These are phyloP conservation scores for Laodelphax striatellus DNA, from an alignment of 1,140 invertebrate species.

Conservation along the genomic window DNA sequence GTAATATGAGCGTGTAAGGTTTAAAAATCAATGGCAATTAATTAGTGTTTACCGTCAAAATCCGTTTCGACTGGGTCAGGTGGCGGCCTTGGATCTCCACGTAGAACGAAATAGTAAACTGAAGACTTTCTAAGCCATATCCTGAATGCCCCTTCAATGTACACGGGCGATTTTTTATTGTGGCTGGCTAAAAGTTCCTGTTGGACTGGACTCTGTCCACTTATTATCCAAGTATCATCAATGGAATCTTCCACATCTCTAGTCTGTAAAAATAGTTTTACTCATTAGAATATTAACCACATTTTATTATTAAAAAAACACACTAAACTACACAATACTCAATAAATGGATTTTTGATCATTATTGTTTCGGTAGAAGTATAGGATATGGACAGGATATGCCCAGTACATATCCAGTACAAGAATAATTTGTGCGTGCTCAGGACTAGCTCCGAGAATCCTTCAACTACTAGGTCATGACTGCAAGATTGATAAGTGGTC, in stretches of 20 bases:
- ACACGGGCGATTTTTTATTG: conserved; percentile 52
- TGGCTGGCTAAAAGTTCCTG: conserved; percentile 59
- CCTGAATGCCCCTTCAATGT: conserved; percentile 77
- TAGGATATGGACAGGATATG: no score
- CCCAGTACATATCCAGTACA: no score
- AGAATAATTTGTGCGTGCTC: no score
- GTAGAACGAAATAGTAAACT: conserved; percentile 78
- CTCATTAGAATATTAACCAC: neutral
- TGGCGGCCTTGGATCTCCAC: conserved; percentile 42
- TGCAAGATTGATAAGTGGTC: no score
- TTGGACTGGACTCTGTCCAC: conserved; percentile 72
- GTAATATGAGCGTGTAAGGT: no score
- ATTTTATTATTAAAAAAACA: neutral
- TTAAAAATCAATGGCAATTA: no score
- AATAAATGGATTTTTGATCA: neutral
- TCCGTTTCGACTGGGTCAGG: neutral
- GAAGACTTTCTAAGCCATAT: conserved; percentile 64
- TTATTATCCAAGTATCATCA: conserved; percentile 91
- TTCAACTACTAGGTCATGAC: no score
- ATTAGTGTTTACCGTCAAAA: conserved; percentile 56
- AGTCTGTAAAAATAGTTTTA: conserved; percentile 36
- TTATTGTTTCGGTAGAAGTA: neutral
- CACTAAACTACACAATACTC: neutral
- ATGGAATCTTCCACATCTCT: conserved; percentile 57
- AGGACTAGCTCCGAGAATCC: no score